Conservation (phyloP, 2,797 vertebrate genomes). For the Myotis planiceps region DNA sequence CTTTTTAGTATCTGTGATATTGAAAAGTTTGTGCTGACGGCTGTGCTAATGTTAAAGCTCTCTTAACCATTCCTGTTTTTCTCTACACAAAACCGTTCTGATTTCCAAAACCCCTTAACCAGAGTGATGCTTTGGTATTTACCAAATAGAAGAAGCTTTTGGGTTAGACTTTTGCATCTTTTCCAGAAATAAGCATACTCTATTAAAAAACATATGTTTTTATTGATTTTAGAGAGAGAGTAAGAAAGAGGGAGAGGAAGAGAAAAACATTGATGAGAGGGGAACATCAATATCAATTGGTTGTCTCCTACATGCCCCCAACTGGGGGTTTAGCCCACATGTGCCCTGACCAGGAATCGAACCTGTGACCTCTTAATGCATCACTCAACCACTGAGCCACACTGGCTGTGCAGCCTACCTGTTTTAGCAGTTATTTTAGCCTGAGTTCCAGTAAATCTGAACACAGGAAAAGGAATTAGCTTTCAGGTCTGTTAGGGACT, state of each 20-base stretch:
- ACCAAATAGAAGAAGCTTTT: not conserved
- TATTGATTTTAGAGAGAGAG: no score
- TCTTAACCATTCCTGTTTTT: conserved; percentile 40
- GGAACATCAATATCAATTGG: no score
- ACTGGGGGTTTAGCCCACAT: no score
- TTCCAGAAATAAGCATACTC: conserved; percentile 22
- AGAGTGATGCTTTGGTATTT: conserved; percentile 42
- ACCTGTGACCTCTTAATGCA: no score
- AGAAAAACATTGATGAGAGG: no score
- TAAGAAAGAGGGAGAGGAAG: no score
- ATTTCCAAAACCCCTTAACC: conserved; percentile 60
- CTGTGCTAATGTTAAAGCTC: conserved; percentile 50
- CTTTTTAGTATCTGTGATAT: not conserved
- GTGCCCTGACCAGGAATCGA: no score
- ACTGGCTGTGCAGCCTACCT: no score
- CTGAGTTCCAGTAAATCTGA: conserved; percentile 31
- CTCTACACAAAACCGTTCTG: not conserved
- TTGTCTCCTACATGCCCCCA: no score
- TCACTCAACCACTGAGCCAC: no score
- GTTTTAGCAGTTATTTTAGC: conserved; percentile 48
- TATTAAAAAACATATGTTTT: no score
- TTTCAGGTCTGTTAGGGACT: not conserved
- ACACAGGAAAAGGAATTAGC: conserved; percentile 31
- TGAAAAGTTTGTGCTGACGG: conserved; percentile 32
- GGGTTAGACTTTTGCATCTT: conserved; percentile 22